Evolutionary conservation across 2,113 vertebrate genomes (phyloP).

Genomic region (human (Homo sapiens)): GRCh38 chr4:128173001-128173500

Average conservation of each 20-base stretch:
- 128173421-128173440: background rate
- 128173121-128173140: background rate
- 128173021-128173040: background rate
- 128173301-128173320: background rate
- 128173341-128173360: background rate
- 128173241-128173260: background rate
- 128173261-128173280: background rate
- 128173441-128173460: background rate
- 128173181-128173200: background rate
- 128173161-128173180: background rate
- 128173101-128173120: background rate
- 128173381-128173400: background rate
- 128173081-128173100: background rate
- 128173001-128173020: background rate
- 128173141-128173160: background rate
- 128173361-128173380: background rate
- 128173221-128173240: background rate
- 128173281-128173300: background rate
- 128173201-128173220: background rate
- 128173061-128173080: background rate
- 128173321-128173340: background rate
- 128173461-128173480: background rate
- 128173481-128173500: background rate
- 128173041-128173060: background rate
- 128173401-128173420: background rate